phyloP scores from a whole-genome alignment of 2,797 vertebrate genomes.

The Bovichtus variegatus region DNA sequence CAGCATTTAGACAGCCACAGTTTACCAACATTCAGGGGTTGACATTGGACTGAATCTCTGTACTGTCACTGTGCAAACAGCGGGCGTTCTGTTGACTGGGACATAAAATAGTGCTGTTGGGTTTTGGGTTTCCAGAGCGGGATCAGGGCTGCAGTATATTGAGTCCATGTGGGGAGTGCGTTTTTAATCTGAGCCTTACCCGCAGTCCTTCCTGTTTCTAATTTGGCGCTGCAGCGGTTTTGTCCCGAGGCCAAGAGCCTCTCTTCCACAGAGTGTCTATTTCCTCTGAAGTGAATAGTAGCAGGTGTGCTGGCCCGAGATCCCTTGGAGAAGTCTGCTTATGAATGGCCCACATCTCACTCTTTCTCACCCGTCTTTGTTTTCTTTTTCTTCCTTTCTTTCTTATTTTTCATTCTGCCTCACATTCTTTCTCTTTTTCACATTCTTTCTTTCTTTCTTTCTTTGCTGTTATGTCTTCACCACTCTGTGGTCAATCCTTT shows the following conservation, averaged over 20 bases:
- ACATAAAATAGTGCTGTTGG: slow-evolving; percentile 88
- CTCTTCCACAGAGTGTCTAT: slow-evolving; percentile 90
- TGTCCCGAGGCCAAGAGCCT: slow-evolving; percentile 88
- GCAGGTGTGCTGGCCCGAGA: slow-evolving; percentile 88
- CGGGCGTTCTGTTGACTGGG: slow-evolving; percentile 86
- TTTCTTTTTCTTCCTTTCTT: slow-evolving; percentile 72
- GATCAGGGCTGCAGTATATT: slow-evolving; percentile 88
- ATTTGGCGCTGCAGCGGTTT: slow-evolving; percentile 90
- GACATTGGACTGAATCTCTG: slow-evolving; percentile 80
- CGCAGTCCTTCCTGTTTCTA: slow-evolving; percentile 91
- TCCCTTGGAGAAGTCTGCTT: slow-evolving; percentile 82
- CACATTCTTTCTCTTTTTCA: slow-evolving; percentile 65
- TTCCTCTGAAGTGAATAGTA: slow-evolving; percentile 91
- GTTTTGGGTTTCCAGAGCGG: slow-evolving; percentile 87
- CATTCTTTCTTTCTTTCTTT: slow-evolving; percentile 61
- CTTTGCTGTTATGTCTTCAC: slow-evolving; percentile 79
- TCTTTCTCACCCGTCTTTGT: slow-evolving; percentile 74
- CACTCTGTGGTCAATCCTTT: slow-evolving; percentile 57
- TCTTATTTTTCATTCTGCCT: slow-evolving; percentile 68
- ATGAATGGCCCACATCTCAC: slow-evolving; percentile 85
- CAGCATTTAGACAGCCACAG: slow-evolving; percentile 68
- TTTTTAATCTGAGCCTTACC: slow-evolving; percentile 89
- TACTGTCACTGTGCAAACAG: slow-evolving; percentile 84
- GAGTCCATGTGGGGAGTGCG: slow-evolving; percentile 89
- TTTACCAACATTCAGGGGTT: slow-evolving; percentile 81